Evolutionary conservation across 2,888 invertebrate genomes (phyloP).

Genomic region (Antheraea assamensis): DNA sequence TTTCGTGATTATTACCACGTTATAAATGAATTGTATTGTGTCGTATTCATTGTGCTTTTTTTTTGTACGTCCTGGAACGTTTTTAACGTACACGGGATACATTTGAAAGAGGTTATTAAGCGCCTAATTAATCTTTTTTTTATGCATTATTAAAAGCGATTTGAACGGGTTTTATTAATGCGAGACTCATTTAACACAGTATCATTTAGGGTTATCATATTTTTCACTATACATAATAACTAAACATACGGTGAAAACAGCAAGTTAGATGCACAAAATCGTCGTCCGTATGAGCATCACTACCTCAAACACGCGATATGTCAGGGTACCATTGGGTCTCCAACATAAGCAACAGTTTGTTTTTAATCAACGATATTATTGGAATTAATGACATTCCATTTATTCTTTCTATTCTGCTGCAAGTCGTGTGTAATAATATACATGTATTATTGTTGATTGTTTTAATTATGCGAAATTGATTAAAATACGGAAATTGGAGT

Average conservation of each 20-base stretch:
- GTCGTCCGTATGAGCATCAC: no score
- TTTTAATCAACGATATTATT: not conserved
- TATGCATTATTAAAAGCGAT: not conserved
- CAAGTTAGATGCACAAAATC: no score
- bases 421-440: not conserved
- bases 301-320: not conserved
- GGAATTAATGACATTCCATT: not conserved
- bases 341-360: not conserved
- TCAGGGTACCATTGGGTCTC: not conserved
- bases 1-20: not conserved
- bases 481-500: not conserved
- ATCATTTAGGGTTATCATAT: not conserved
- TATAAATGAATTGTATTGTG: not conserved
- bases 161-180: not conserved
- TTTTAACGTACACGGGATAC: not conserved
- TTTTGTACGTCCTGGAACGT: not conserved
- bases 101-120: not conserved
- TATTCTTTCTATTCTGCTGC: not conserved
- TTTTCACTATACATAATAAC: no score
- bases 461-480: not conserved
- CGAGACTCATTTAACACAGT: not conserved
- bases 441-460: not conserved
- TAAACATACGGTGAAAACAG: no score
- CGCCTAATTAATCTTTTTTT: no score
- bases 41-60: not conserved